Conservation (phyloP, 1,140 invertebrate species). For the Macrobrachium nipponense region DNA sequence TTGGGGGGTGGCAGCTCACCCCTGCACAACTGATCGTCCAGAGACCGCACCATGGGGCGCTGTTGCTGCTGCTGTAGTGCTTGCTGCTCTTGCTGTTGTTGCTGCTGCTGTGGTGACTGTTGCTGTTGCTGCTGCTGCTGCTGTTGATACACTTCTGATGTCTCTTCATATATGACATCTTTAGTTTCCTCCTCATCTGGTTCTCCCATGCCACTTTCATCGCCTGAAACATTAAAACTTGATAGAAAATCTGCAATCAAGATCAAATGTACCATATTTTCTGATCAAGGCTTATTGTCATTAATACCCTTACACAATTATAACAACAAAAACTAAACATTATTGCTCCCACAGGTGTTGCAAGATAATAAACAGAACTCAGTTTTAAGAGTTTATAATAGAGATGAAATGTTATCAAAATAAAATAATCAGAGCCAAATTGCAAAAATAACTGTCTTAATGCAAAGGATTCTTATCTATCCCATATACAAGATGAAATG, state of each 20-base stretch:
- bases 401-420: too few species aligned
- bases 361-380: too few species aligned
- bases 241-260: not conserved
- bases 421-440: too few species aligned
- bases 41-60: conserved; percentile 52
- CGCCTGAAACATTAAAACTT: conserved; percentile 75
- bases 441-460: too few species aligned
- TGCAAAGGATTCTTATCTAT: too few species aligned
- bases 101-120: conserved; percentile 2
- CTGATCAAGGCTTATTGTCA: not conserved
- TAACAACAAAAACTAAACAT: too few species aligned
- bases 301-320: too few species aligned
- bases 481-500: too few species aligned
- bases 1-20: conserved; percentile 60
- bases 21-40: conserved; percentile 61
- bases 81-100: conserved; percentile 11
- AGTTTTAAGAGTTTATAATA: too few species aligned
- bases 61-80: conserved; percentile 29
- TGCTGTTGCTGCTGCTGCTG: conserved; percentile 27
- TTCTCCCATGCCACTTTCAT: conserved; percentile 92
- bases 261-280: not conserved
- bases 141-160: conserved; percentile 25
- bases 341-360: too few species aligned
- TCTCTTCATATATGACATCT: conserved; percentile 50
- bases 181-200: conserved; percentile 70